Evolutionary conservation across 2,888 invertebrate species (phyloP), one percentile per base, ranked within the genome.

Genomic region (Mycogona germanica): DNA sequence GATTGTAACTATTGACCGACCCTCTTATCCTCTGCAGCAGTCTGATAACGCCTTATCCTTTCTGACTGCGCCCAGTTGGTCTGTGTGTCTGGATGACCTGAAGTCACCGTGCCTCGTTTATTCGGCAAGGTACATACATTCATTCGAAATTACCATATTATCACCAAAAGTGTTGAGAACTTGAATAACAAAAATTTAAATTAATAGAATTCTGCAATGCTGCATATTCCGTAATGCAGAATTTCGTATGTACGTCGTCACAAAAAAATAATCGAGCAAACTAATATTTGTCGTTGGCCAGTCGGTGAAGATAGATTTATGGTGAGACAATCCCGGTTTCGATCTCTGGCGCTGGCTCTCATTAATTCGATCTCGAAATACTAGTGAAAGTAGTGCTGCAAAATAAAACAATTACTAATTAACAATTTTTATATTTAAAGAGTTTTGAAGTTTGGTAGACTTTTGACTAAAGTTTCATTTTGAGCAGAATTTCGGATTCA

Each of bases 41-140:
- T n/a, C n/a, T n/a, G 21, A 26, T 12, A 2, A 49, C 6, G 17
- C 14, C 1, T 23, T 32, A n/a, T 32, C 12, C 23, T 6, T 30
- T 19, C 23, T n/a, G 37, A 21, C 3, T 21, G 38, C 48, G 4
- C 23, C 23, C n/a, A 25, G 30, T 12, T 53, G 53, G 53, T 38
- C 53, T 3, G 47, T 53, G 17, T 53, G 53, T 21, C 21, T 49
- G 32, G 53, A 53, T 7, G 28, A 49, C 2, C 3, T 53, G 53
- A 23, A 29, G 9, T 29, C 35, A 28, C 48, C 53, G n/a, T 53
- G 53, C 21, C 17, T 37, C 9, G 53, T 48, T 14, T 53, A 53
- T 25, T 48, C 47, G 1, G 53, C 48, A 51, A 47, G 41, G 53
- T 53, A 40, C 26, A 19, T 2, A 19, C 12, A 19, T 14, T 42